phyloP scores from a whole-genome alignment of 2,113 vertebrate species.

The Puffinus mauretanicus region DNA sequence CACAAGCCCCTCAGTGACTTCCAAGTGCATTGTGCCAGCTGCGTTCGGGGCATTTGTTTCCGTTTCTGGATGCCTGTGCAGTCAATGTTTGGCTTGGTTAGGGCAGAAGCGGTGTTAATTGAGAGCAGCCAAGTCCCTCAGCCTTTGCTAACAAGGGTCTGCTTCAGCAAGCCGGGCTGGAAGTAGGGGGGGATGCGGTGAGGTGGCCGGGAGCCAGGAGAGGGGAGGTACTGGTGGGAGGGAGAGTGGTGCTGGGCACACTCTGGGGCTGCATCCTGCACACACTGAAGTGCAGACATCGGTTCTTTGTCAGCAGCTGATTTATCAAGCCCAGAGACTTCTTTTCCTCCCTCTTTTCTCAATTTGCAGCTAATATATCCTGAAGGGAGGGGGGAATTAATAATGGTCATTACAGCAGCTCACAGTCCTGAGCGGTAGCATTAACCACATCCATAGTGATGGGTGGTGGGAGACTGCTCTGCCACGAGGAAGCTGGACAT shows the following conservation, averaged over 20 bases:
- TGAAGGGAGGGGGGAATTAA: not conserved
- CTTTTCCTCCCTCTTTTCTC: not conserved
- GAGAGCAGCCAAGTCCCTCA: not conserved
- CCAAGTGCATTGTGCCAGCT: not conserved
- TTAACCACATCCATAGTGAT: not conserved
- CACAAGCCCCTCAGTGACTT: not conserved
- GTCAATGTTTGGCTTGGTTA: not conserved
- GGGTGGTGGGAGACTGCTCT: not conserved
- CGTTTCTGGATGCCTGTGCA: not conserved
- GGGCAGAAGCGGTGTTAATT: not conserved
- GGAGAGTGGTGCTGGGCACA: not conserved
- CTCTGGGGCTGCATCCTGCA: not conserved
- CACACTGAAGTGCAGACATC: not conserved
- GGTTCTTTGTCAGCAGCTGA: not conserved
- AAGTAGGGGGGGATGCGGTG: too few relatives aligned
- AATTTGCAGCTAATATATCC: not conserved
- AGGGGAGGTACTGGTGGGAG: not conserved
- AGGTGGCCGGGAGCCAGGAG: rapidly evolving
- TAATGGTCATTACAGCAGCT: not conserved
- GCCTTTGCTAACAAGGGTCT: not conserved
- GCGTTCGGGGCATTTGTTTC: not conserved
- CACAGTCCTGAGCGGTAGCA: not conserved
- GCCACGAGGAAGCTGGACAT: not conserved
- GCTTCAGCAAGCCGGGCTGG: not conserved
- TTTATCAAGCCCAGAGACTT: not conserved